Percentiles rank a stretch among this genome's conserved stretches.
Evolutionary conservation across 1,140 invertebrate genomes (phyloP).

Genomic region (Cardiocondyla obscurior): DNA sequence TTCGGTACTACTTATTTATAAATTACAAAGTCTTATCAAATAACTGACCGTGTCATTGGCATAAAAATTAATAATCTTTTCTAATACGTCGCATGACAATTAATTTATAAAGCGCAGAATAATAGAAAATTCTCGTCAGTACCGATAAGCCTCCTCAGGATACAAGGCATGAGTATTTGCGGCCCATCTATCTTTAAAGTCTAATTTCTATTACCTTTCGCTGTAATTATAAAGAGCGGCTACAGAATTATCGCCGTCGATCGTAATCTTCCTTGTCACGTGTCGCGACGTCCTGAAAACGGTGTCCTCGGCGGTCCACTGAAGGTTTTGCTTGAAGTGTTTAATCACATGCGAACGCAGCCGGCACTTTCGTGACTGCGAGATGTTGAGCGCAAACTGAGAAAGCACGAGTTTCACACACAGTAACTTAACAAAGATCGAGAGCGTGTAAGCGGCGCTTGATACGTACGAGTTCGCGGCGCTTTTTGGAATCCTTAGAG

Average conservation of each 20-base stretch:
- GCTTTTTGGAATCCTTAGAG: neutral
- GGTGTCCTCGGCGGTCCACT: neutral
- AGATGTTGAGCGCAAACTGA: neutral
- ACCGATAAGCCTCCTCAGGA: neutral
- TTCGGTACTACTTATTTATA: neutral
- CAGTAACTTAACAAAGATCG: constrained; percentile 31
- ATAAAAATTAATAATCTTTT: constrained; percentile 13
- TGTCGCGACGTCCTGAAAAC: neutral
- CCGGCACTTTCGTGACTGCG: constrained; percentile 7
- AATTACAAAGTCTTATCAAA: neutral
- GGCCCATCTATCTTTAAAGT: neutral
- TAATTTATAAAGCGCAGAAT: neutral
- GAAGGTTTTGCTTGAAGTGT: constrained; percentile 6
- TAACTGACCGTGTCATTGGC: neutral
- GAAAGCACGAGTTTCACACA: constrained; percentile 15
- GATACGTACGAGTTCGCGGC: neutral
- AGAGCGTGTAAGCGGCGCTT: neutral
- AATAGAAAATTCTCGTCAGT: neutral
- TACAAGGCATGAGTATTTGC: neutral
- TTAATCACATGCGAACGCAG: constrained; percentile 5
- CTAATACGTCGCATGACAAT: neutral
- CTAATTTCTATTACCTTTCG: neutral
- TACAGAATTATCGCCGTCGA: neutral
- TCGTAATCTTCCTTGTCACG: neutral
- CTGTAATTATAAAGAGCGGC: neutral